phyloP scores from a whole-genome alignment of 2,888 invertebrate species.

The Smittia aterrima region DNA sequence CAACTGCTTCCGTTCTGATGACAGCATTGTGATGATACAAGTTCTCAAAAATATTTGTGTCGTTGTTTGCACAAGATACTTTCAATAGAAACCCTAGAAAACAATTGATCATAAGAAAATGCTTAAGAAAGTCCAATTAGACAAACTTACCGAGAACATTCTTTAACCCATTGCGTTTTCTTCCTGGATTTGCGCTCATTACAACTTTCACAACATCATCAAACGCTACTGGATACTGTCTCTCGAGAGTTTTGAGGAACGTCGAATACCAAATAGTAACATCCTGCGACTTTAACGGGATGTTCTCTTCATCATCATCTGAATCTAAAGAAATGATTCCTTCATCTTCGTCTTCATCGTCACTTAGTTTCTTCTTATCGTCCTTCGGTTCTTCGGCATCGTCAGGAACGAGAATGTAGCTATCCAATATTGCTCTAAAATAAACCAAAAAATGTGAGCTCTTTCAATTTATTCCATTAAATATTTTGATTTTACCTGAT shows the following conservation, averaged over 20 bases:
- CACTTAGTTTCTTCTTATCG: constrained; percentile 42
- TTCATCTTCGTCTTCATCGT: constrained; percentile 46
- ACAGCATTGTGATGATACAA: constrained; percentile 69
- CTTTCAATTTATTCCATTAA: constrained; percentile 7
- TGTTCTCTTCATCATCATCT: constrained; percentile 45
- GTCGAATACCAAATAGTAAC: constrained; percentile 58
- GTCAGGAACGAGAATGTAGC: constrained; percentile 46
- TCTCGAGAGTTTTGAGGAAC: constrained; percentile 63
- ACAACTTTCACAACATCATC: constrained; percentile 65
- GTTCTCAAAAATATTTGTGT: constrained; percentile 63
- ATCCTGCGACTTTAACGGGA: constrained; percentile 16
- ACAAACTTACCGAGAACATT: constrained; percentile 49
- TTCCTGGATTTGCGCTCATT: constrained; percentile 53
- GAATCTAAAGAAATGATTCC: constrained; percentile 50
- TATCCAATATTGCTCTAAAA: constrained; percentile 57
- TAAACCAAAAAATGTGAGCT: constrained; percentile 40
- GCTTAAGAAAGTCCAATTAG: constrained; percentile 9
- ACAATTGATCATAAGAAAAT: background rate
- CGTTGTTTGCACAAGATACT: constrained; percentile 57
- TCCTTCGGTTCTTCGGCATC: constrained; percentile 45
- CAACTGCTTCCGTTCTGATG: constrained; percentile 66
- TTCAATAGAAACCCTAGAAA: constrained; percentile 58
- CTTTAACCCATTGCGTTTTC: constrained; percentile 53
- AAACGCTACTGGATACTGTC: constrained; percentile 68
- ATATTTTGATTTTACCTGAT: constrained; percentile 57